Conservation (phyloP, 35 echinoderm and acorn worm genomes). For the Hemicentrotus pulcherrimus region DNA sequence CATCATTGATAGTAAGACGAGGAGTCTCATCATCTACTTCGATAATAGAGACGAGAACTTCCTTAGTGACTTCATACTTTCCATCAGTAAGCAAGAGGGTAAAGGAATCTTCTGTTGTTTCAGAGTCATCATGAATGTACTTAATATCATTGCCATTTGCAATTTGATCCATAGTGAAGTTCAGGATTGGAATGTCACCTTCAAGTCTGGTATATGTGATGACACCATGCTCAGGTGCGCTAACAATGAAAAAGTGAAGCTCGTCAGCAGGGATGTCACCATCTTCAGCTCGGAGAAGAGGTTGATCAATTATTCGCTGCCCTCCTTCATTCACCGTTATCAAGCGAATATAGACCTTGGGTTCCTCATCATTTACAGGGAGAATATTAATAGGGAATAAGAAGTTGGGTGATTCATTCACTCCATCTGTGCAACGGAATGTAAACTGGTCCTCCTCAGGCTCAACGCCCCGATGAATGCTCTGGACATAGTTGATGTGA, state of each 20-base stretch:
- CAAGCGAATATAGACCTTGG: constrained; percentile 65
- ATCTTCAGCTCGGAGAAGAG: constrained; percentile 76
- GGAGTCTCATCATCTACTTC: constrained; percentile 96
- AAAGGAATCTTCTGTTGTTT: constrained; percentile 87
- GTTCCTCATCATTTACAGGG: constrained; percentile 88
- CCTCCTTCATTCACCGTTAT: constrained; percentile 86
- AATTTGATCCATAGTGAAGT: constrained; percentile 94
- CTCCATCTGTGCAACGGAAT: constrained; percentile 89
- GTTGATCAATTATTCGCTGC: constrained; percentile 61
- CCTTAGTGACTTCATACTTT: constrained; percentile 78
- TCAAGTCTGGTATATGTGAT: constrained; percentile 56
- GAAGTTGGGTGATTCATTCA: constrained; percentile 71
- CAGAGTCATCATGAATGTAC: constrained; percentile 91
- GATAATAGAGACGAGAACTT: constrained; percentile 69
- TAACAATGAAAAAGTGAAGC: constrained; percentile 90
- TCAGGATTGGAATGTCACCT: constrained; percentile 65
- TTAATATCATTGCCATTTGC: constrained; percentile 58
- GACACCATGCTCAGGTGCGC: constrained; percentile 66
- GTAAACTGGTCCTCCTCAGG: constrained; percentile 84
- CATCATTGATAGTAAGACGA: constrained; percentile 92
- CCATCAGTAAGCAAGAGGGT: constrained; percentile 91
- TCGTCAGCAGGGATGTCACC: constrained; percentile 76
- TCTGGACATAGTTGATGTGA: constrained; percentile 99
- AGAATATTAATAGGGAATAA: constrained; percentile 85
- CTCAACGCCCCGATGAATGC: constrained; percentile 74